phyloP scores from a whole-genome alignment of 2,888 invertebrate species.

The Phortica okadai region DNA sequence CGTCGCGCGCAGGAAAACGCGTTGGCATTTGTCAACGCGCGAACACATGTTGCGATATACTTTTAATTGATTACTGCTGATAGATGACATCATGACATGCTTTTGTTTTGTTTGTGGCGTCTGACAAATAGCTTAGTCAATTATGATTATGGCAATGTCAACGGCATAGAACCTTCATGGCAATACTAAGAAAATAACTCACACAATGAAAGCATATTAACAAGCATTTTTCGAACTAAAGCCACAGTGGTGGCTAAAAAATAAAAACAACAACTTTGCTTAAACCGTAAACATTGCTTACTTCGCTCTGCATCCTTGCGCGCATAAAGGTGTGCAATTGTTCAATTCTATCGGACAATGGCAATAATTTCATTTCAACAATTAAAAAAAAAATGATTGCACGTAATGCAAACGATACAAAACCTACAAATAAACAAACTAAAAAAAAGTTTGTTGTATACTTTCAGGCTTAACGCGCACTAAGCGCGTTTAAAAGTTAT shows the following conservation, averaged over 20 bases:
- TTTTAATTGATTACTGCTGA: slow-evolving; percentile 8
- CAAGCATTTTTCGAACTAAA: slow-evolving; percentile 25
- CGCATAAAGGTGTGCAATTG: slow-evolving; percentile 64
- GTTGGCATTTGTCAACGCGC: not conserved
- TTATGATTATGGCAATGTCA: slow-evolving; percentile 30
- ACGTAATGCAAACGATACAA: too few relatives aligned
- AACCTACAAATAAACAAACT: slow-evolving; percentile 48
- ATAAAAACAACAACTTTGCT: slow-evolving; percentile 39
- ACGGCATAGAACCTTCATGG: slow-evolving; percentile 48
- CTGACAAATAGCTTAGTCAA: slow-evolving; percentile 17
- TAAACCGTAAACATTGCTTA: slow-evolving; percentile 53
- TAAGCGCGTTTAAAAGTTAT: slow-evolving; percentile 12
- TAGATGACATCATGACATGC: slow-evolving; percentile 15
- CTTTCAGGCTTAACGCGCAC: slow-evolving; percentile 24
- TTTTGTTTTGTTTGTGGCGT: too few relatives aligned
- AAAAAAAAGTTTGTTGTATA: slow-evolving; percentile 19
- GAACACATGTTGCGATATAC: not conserved
- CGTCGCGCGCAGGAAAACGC: too few relatives aligned
- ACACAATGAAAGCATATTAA: too few relatives aligned
- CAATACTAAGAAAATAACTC: slow-evolving; percentile 20
- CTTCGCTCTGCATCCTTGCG: slow-evolving; percentile 60
- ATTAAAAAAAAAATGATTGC: too few relatives aligned
- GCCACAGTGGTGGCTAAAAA: not conserved
- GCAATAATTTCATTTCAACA: slow-evolving; percentile 55
- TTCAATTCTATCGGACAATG: slow-evolving; percentile 60